These are phyloP conservation scores for Gandaritis pyraliata DNA, from an alignment of 2,888 invertebrate genomes.

Conservation along the genomic window DNA sequence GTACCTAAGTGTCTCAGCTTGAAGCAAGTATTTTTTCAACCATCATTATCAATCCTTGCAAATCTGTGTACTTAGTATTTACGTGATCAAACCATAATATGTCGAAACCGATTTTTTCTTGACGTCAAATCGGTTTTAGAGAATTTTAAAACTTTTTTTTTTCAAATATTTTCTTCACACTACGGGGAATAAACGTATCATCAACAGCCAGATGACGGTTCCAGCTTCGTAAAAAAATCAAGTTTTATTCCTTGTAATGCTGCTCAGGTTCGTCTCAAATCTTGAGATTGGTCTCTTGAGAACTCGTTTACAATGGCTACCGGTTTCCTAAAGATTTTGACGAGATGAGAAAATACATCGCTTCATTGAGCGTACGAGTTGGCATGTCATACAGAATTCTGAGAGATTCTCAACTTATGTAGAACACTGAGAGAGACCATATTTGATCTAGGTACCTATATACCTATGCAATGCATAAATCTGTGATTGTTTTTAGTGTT, in stretches of 20 bases:
- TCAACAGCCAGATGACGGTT: not conserved
- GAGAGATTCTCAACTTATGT: not conserved
- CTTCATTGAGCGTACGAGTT: constrained; percentile 39
- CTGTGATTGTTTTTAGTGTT: not conserved
- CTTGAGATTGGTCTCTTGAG: constrained; percentile 39
- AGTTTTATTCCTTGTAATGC: constrained; percentile 26
- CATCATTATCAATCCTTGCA: too few species aligned
- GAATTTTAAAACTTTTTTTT: too few species aligned
- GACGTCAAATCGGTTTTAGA: too few species aligned
- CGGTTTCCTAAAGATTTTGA: constrained; percentile 41
- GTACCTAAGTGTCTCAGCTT: too few species aligned
- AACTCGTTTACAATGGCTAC: constrained; percentile 45
- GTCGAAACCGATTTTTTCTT: too few species aligned
- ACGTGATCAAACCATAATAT: too few species aligned
- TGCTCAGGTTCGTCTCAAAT: constrained; percentile 37
- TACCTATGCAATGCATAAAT: too few species aligned
- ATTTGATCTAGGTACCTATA: not conserved
- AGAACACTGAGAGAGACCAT: not conserved
- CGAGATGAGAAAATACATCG: constrained; percentile 41
- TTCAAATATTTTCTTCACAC: too few species aligned
- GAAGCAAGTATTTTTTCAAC: too few species aligned
- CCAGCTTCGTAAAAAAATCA: not conserved
- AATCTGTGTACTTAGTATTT: too few species aligned
- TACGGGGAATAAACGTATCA: not conserved
- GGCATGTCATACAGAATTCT: constrained; percentile 34